These are phyloP conservation scores for Mola mola DNA, from an alignment of 2,113 vertebrate genomes.

Conservation along the genomic window DNA sequence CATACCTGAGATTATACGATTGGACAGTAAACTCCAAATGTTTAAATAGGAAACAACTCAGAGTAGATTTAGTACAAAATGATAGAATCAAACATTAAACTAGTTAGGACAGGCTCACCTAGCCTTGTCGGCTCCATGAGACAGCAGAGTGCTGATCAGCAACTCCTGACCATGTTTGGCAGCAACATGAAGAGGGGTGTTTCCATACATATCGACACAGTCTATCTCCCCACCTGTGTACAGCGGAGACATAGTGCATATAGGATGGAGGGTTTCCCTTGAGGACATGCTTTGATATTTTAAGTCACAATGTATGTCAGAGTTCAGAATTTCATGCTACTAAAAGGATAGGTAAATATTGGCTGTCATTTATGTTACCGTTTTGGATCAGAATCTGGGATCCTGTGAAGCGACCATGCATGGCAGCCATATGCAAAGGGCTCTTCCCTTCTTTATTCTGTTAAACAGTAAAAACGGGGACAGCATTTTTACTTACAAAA, in stretches of 20 bases:
- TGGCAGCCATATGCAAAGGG: constrained; percentile 95
- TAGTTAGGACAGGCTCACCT: constrained; percentile 77
- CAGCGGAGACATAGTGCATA: not conserved
- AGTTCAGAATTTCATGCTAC: too few relatives aligned
- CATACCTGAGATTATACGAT: not conserved
- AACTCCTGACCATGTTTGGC: constrained; percentile 96
- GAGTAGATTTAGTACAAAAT: too few relatives aligned
- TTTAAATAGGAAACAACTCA: too few relatives aligned
- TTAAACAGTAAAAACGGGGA: constrained; percentile 11
- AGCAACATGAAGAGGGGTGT: constrained; percentile 94
- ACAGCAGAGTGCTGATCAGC: constrained; percentile 95
- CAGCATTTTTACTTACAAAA: not conserved
- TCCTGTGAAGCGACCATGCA: constrained; percentile 93
- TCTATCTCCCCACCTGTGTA: constrained; percentile 91
- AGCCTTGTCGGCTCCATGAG: constrained; percentile 92
- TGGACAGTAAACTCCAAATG: too few relatives aligned
- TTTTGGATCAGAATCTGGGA: constrained; percentile 98
- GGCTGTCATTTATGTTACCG: constrained; percentile 79
- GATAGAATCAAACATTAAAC: not conserved
- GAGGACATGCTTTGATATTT: too few relatives aligned
- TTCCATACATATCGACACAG: constrained; percentile 90
- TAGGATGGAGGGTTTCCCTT: not conserved
- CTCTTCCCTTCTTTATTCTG: constrained; percentile 97
- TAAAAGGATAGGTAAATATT: too few relatives aligned
- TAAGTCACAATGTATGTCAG: too few relatives aligned